Conservation (phyloP, 2,888 invertebrate species). For the Phortica okadai region DNA sequence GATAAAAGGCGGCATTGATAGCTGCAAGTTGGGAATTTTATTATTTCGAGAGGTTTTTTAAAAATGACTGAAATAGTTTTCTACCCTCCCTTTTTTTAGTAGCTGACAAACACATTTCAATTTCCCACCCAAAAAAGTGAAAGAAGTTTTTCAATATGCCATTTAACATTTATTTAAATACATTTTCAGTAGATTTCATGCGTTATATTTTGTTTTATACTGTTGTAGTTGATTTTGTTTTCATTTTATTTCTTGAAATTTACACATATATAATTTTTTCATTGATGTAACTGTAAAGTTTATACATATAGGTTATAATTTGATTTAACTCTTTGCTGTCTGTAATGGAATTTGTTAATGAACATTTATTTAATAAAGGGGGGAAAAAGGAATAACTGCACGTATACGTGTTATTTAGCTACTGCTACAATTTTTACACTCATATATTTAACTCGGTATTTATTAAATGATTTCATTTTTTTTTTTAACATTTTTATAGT, state of each 20-base stretch:
- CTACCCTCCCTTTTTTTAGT: no score
- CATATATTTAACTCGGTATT: slow-evolving; percentile 1
- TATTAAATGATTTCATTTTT: slow-evolving; percentile 17
- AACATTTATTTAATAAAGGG: background rate
- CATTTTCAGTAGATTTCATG: slow-evolving; percentile 22
- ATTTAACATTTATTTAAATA: slow-evolving; percentile 33
- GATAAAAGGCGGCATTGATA: no score
- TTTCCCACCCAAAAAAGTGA: background rate
- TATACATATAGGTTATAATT: background rate
- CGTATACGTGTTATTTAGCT: slow-evolving; percentile 26
- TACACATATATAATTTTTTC: background rate
- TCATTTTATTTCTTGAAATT: slow-evolving; percentile 5
- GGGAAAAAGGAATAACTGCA: slow-evolving; percentile 21
- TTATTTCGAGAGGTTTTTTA: no score
- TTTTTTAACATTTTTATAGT: slow-evolving; percentile 4
- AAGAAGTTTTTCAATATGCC: slow-evolving; percentile 8
- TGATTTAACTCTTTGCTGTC: background rate
- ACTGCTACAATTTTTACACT: slow-evolving; percentile 12
- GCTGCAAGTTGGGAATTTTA: no score
- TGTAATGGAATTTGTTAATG: slow-evolving; percentile 8
- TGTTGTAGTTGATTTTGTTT: slow-evolving; percentile 9
- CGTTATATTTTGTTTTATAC: background rate
- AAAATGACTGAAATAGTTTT: no score
- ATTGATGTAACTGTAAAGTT: slow-evolving; percentile 1
- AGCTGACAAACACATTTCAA: no score